These are phyloP conservation scores for Spheniscus mendiculus DNA, from an alignment of 2,113 vertebrate species.

Conservation along the genomic window DNA sequence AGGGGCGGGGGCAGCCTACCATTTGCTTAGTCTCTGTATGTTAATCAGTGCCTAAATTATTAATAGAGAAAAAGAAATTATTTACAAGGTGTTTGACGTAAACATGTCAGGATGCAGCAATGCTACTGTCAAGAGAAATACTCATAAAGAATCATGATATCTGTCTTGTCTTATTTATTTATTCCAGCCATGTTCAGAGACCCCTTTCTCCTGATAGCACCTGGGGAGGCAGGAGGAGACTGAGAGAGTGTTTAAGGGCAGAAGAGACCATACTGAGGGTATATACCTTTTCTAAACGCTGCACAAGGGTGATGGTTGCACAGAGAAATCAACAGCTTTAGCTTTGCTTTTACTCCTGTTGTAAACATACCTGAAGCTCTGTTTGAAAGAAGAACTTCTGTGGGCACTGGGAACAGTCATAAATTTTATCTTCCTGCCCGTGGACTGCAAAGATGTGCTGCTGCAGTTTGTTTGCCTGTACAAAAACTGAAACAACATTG, in stretches of 20 bases:
- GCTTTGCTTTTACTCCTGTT: not conserved
- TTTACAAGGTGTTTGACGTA: constrained; percentile 68
- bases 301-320: not conserved
- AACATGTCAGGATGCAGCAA: constrained; percentile 50
- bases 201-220: constrained; percentile 3
- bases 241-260: not conserved
- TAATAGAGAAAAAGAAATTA: constrained; percentile 70
- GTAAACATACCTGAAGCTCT: constrained; percentile 91
- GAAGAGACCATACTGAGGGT: not conserved
- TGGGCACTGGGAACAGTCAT: constrained; percentile 98
- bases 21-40: constrained; percentile 69
- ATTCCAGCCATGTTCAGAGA: constrained; percentile 42
- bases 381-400: constrained; percentile 99
- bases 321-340: not conserved
- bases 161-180: constrained; percentile 65
- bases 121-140: constrained; percentile 64
- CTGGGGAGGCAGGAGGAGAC: not conserved
- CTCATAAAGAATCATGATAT: constrained; percentile 53
- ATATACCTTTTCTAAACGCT: not conserved
- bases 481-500: constrained; percentile 86
- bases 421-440: constrained; percentile 98
- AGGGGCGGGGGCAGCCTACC: not conserved
- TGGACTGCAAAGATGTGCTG: constrained; percentile 99
- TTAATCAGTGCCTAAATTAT: constrained; percentile 73
- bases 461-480: constrained; percentile 99